A percentile compares a stretch with the other conserved stretches of the same genome.
These are phyloP conservation scores for Calcarius ornatus DNA, from an alignment of 2,113 vertebrate species.

Conservation along the genomic window DNA sequence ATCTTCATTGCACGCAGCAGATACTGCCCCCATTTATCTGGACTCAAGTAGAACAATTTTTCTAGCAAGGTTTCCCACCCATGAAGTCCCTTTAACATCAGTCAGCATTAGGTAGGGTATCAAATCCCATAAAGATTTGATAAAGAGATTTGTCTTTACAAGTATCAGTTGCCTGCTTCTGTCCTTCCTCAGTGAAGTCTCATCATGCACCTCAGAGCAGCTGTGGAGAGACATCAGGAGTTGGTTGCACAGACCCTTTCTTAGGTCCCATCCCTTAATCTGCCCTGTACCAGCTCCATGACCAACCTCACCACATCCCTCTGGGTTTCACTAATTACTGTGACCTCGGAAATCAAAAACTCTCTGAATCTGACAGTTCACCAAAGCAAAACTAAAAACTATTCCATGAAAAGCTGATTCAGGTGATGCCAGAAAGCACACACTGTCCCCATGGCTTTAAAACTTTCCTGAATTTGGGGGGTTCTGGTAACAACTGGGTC, in stretches of 20 bases:
- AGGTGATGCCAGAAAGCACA: not conserved
- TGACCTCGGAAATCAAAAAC: not conserved
- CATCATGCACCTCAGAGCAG: not conserved
- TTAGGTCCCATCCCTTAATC: not conserved
- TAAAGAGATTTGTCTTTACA: not conserved
- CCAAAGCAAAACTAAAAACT: rapidly evolving
- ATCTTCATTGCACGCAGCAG: not conserved
- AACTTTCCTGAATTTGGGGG: not conserved
- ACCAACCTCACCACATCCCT: not conserved
- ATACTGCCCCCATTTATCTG: not conserved
- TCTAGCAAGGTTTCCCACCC: not conserved
- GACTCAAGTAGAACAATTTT: not conserved
- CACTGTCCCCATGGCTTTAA: not conserved
- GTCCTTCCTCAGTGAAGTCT: no score
- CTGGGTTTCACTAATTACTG: not conserved
- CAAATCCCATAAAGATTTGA: not conserved
- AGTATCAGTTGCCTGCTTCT: no score
- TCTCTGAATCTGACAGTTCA: not conserved
- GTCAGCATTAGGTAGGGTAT: not conserved
- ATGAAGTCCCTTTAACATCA: not conserved
- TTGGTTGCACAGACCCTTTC: not conserved
- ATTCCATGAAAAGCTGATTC: not conserved
- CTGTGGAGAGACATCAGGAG: not conserved
- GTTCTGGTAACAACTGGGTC: not conserved
- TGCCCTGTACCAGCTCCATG: not conserved